Evolutionary conservation across 2,888 invertebrate species (phyloP).

Genomic region (Andrena camellia): DNA sequence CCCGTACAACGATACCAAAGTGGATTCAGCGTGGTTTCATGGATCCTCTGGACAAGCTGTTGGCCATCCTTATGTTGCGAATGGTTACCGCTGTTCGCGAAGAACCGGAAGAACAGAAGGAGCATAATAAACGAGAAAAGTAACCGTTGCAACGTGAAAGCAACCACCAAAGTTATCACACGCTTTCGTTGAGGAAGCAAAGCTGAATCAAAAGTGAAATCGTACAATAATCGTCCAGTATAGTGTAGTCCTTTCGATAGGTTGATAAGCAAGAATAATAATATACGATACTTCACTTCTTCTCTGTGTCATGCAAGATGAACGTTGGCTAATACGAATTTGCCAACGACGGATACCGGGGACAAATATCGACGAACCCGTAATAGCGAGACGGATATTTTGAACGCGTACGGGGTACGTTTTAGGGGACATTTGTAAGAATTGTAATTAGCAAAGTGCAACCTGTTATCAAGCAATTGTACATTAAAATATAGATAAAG

Average conservation of each 20-base stretch:
- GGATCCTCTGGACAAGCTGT: slow-evolving; percentile 97
- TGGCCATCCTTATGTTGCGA: slow-evolving; percentile 92
- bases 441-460: slow-evolving; percentile 54
- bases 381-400: slow-evolving; percentile 49
- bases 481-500: slow-evolving; percentile 57
- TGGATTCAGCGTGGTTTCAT: slow-evolving; percentile 99
- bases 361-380: slow-evolving; percentile 28
- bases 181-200: not conserved
- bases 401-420: slow-evolving; percentile 34
- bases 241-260: slow-evolving; percentile 29
- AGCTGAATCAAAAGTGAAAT: slow-evolving; percentile 17
- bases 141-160: slow-evolving; percentile 17
- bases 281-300: slow-evolving; percentile 23
- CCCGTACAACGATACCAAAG: slow-evolving; percentile 99
- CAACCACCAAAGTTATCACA: not conserved
- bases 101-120: slow-evolving; percentile 80
- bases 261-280: slow-evolving; percentile 41
- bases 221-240: slow-evolving; percentile 57
- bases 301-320: slow-evolving; percentile 15
- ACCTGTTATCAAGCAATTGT: slow-evolving; percentile 57
- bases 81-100: slow-evolving; percentile 87
- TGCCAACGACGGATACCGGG: slow-evolving; percentile 36
- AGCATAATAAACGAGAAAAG: slow-evolving; percentile 80
- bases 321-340: slow-evolving; percentile 24
- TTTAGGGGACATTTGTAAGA: slow-evolving; percentile 61